phyloP scores from a whole-genome alignment of 2,797 vertebrate genomes.

The Galago senegalensis region DNA sequence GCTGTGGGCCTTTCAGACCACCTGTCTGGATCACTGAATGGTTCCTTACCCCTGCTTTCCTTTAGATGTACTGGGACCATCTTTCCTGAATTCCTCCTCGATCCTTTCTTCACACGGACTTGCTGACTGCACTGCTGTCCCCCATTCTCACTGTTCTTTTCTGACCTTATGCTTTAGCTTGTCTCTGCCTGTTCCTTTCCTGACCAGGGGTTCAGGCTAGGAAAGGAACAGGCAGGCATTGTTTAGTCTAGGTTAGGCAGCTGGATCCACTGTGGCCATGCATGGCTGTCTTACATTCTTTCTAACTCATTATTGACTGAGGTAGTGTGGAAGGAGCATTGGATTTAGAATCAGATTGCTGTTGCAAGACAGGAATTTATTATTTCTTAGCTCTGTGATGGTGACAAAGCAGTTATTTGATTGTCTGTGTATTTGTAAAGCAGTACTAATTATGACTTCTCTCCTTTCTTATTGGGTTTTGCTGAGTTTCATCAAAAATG shows the following conservation, averaged over 20 bases:
- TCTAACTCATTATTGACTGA: not conserved
- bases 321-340: not conserved
- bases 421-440: slow-evolving; percentile 36
- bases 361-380: slow-evolving; percentile 34
- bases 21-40: not conserved
- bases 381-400: slow-evolving; percentile 15
- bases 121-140: not conserved
- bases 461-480: slow-evolving; percentile 6
- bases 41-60: not conserved
- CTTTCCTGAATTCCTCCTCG: not conserved
- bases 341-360: not conserved
- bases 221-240: not conserved
- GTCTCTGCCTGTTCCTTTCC: not conserved
- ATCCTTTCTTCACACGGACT: not conserved
- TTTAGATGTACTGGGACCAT: not conserved
- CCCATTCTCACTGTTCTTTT: not conserved
- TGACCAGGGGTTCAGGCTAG: not conserved
- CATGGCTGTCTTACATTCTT: not conserved
- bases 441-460: slow-evolving; percentile 1
- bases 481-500: slow-evolving; percentile 2
- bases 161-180: not conserved
- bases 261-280: not conserved
- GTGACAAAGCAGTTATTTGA: not conserved
- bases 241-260: not conserved
- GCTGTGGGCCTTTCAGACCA: not conserved